Conservation (phyloP, 2,888 invertebrate genomes). For the Drosophila robusta region DNA sequence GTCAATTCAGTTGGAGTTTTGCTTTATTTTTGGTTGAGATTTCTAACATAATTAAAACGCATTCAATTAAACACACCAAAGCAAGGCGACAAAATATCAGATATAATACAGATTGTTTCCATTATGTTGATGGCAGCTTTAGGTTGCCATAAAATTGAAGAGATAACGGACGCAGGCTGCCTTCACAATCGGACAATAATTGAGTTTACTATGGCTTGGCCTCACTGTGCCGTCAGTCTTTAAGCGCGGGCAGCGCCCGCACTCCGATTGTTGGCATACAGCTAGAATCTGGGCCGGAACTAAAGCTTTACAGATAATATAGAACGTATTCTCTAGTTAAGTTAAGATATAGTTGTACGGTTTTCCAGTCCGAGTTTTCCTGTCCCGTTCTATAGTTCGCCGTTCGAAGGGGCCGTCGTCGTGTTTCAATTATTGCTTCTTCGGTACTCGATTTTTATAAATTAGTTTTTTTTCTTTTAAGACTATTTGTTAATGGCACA, state of each 20-base stretch:
- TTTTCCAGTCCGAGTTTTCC: constrained; percentile 19
- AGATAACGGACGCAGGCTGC: constrained; percentile 3
- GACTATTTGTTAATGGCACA: constrained; percentile 76
- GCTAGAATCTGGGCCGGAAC: constrained; percentile 31
- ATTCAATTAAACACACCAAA: constrained; percentile 79
- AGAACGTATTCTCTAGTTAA: constrained; percentile 35
- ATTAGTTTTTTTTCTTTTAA: constrained; percentile 35
- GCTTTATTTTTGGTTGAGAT: constrained; percentile 72
- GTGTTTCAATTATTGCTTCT: constrained; percentile 72
- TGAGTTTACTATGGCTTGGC: constrained; percentile 20
- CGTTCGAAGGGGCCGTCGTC: constrained; percentile 47
- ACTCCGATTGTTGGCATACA: constrained; percentile 25
- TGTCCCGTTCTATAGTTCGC: constrained; percentile 19
- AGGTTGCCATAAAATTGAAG: not conserved
- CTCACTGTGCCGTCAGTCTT: constrained; percentile 45
- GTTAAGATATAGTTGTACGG: constrained; percentile 28
- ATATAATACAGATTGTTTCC: constrained; percentile 12
- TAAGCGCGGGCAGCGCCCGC: constrained; percentile 16
- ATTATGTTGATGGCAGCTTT: not conserved
- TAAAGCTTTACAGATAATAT: constrained; percentile 15
- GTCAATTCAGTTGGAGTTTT: constrained; percentile 35
- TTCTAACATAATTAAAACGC: constrained; percentile 74
- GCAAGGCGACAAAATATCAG: constrained; percentile 47
- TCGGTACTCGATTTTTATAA: constrained; percentile 50
- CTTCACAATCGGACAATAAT: constrained; percentile 22